Evolutionary conservation across 1,140 invertebrate species (phyloP).

Genomic region (Bombus huntii): DNA sequence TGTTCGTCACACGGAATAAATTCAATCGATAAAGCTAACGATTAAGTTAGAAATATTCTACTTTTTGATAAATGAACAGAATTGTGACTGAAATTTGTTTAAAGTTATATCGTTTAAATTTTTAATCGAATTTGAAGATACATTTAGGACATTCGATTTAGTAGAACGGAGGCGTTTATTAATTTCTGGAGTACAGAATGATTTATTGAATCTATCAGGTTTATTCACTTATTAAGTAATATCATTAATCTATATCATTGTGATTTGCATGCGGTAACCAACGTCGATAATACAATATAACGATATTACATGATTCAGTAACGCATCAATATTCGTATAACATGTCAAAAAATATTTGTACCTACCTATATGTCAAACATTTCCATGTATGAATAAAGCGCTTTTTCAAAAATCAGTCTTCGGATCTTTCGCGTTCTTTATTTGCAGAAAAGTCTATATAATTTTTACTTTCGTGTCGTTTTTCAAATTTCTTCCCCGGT

Average conservation of each 20-base stretch:
- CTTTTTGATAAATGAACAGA: not conserved
- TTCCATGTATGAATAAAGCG: not conserved
- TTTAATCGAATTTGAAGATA: not conserved
- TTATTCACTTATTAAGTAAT: slow-evolving; percentile 5
- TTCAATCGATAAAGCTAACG: too few relatives aligned
- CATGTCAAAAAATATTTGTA: not conserved
- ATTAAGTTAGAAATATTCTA: not conserved
- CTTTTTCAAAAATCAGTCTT: not conserved
- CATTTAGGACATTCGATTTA: not conserved
- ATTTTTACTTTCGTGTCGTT: slow-evolving; percentile 69
- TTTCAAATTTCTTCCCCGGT: slow-evolving; percentile 60
- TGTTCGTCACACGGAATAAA: too few relatives aligned
- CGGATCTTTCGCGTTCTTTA: not conserved
- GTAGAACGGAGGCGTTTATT: not conserved
- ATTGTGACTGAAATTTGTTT: not conserved
- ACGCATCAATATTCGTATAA: not conserved
- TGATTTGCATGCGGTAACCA: not conserved
- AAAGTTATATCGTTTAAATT: not conserved
- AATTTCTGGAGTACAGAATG: not conserved
- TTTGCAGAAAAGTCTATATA: slow-evolving; percentile 2
- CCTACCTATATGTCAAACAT: not conserved
- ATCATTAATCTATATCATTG: slow-evolving; percentile 21
- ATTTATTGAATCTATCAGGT: slow-evolving; percentile 15
- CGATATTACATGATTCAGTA: not conserved
- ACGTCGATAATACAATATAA: slow-evolving; percentile 17